Percentiles rank a stretch among this genome's conserved stretches.
phyloP scores from a whole-genome alignment of 1,140 invertebrate species.

The Aricia agestis region DNA sequence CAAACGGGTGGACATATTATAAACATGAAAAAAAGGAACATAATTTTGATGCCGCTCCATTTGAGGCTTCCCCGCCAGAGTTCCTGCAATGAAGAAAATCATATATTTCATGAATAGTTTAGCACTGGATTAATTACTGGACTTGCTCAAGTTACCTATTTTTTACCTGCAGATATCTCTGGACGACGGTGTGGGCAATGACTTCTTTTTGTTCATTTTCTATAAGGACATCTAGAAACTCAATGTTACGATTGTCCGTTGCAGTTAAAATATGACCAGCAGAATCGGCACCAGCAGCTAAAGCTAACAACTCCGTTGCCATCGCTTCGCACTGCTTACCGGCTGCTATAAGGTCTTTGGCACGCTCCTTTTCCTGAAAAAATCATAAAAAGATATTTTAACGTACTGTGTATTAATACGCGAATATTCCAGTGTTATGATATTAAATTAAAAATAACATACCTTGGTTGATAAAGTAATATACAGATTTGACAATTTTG shows the following conservation, averaged over 20 bases:
- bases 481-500: conserved; percentile 96
- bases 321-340: conserved; percentile 97
- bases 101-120: conserved; percentile 20
- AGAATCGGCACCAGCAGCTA: conserved; percentile 95
- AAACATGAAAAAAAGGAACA: conserved; percentile 94
- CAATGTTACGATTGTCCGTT: conserved; percentile 92
- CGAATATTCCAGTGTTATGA: no score
- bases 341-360: conserved; percentile 95
- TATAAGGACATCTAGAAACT: conserved; percentile 97
- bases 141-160: conserved; percentile 69
- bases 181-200: conserved; percentile 92
- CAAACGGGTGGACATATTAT: conserved; percentile 96
- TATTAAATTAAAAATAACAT: conserved; percentile 24
- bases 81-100: conserved; percentile 81
- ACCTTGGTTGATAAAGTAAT: conserved; percentile 91
- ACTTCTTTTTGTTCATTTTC: conserved; percentile 99
- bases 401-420: no score
- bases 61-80: conserved; percentile 96
- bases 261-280: conserved; percentile 94
- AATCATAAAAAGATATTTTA: conserved; percentile 15
- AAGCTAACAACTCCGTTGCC: conserved; percentile 95
- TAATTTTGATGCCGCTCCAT: conserved; percentile 96
- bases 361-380: conserved; percentile 95
- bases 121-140: conserved; percentile 26
- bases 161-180: conserved; percentile 90